Base-by-base conservation (phyloP, 1,140 invertebrate species). In the Yoshiicerus persimilis region DNA sequence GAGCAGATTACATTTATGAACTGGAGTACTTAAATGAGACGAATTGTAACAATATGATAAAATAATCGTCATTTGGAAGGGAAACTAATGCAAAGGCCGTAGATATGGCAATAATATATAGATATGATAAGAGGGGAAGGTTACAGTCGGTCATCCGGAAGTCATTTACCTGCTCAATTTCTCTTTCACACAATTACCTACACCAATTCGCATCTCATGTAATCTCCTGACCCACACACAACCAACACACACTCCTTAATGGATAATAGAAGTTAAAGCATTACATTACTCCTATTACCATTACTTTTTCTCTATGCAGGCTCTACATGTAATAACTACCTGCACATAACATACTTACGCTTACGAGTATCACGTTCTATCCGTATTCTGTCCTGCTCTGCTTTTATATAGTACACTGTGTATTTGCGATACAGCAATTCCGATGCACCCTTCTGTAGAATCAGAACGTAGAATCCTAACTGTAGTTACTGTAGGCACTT, bases 141-240 rank as follows among this genome's bases (percentile, higher is more conserved):
- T 86, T 86, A 86, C 85, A 62, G 25, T 64, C 85, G 85, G 85
- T 86, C 85, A 86, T 64, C 85, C 85, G 85, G 85, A 86, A 86
- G 85, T 86, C 85, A 66, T 66, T 86, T 64, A 86, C 85, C 47
- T 86, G 10, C 85, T 47, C 34, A 70, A 66, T 86, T 86, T 86
- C 85, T 86, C 85, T 86, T 86, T 86, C 85, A 64, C 47, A 62
- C 47, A 84, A 62, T 84, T 84, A 84, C 83, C 83, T 84, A 84
- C 83, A 62, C 39, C 83, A 84, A 41, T 41, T 23, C 23, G 25
- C 83, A 62, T 84, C 25, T 47, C 47, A 84, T 84, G 83, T 84
- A 84, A 84, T 84, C 83, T 84, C n/a, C 23, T 32, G 83, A 84
- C 83, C 83, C 25, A 41, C 47, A 47, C 83, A 84, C 36, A 39